Evolutionary conservation across 2,797 vertebrate species (phyloP).

Genomic region (Xenentodon cancila): DNA sequence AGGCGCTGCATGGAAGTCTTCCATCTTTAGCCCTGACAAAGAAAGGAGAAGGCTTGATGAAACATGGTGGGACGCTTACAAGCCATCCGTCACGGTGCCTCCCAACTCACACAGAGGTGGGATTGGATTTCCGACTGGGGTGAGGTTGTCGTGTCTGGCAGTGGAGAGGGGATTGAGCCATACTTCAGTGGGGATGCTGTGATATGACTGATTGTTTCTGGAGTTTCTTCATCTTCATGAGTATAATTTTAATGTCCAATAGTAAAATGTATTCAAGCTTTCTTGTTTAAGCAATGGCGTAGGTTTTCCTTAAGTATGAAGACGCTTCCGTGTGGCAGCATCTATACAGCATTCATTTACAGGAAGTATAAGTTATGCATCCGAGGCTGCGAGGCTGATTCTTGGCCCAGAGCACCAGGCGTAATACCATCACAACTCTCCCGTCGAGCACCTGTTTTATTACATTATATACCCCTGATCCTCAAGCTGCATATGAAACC

Average conservation of each 20-base stretch:
- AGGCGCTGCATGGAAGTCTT: conserved; percentile 66
- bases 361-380: conserved; percentile 53
- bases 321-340: conserved; percentile 1
- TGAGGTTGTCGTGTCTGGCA: conserved; percentile 51
- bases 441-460: conserved; percentile 65
- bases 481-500: conserved; percentile 74
- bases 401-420: conserved; percentile 56
- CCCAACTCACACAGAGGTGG: conserved; percentile 45
- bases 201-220: conserved; percentile 51
- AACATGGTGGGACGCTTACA: conserved; percentile 74
- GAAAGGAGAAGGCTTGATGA: conserved; percentile 69
- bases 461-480: conserved; percentile 63
- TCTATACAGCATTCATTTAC: conserved; percentile 32
- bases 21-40: conserved; percentile 67
- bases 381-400: conserved; percentile 40
- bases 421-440: conserved; percentile 64
- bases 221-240: conserved; percentile 45
- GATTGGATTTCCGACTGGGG: conserved; percentile 68
- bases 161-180: conserved; percentile 45
- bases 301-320: too few relatives aligned
- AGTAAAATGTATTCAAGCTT: background rate
- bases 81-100: conserved; percentile 72
- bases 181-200: conserved; percentile 39
- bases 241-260: conserved; percentile 23
- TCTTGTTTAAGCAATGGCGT: background rate